Evolutionary conservation across 2,888 invertebrate genomes (phyloP).

Genomic region (Microplitis manilae): DNA sequence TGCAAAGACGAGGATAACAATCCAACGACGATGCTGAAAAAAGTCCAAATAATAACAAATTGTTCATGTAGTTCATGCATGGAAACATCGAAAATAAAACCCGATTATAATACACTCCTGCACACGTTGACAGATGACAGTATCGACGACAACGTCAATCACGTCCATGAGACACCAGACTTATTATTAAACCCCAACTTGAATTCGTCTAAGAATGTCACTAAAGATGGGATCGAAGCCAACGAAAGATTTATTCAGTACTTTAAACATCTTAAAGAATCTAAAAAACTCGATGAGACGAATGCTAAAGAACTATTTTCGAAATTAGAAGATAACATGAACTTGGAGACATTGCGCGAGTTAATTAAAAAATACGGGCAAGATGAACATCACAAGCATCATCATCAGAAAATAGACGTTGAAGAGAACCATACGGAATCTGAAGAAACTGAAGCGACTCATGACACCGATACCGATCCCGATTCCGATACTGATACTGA

Average conservation of each 20-base stretch:
- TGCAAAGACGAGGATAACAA: conserved; percentile 74
- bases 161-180: conserved; percentile 68
- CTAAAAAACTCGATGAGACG: conserved; percentile 62
- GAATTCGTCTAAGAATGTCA: conserved; percentile 64
- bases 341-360: conserved; percentile 62
- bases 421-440: conserved; percentile 51
- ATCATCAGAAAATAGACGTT: conserved; percentile 60
- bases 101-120: conserved; percentile 66
- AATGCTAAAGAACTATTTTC: conserved; percentile 63
- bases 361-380: conserved; percentile 60
- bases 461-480: conserved; percentile 8
- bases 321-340: conserved; percentile 61
- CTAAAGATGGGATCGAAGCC: conserved; percentile 71
- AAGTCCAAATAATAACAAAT: conserved; percentile 79
- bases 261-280: conserved; percentile 62
- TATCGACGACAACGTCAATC: conserved; percentile 63
- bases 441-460: conserved; percentile 66
- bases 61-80: conserved; percentile 79
- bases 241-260: conserved; percentile 73
- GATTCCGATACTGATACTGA: conserved; percentile 45
- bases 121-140: conserved; percentile 65
- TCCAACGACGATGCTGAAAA: conserved; percentile 74
- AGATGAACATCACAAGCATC: conserved; percentile 53
- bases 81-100: conserved; percentile 69
- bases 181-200: conserved; percentile 65